Conservation (phyloP, 2,797 vertebrate species). For the Sarcoramphus papa region DNA sequence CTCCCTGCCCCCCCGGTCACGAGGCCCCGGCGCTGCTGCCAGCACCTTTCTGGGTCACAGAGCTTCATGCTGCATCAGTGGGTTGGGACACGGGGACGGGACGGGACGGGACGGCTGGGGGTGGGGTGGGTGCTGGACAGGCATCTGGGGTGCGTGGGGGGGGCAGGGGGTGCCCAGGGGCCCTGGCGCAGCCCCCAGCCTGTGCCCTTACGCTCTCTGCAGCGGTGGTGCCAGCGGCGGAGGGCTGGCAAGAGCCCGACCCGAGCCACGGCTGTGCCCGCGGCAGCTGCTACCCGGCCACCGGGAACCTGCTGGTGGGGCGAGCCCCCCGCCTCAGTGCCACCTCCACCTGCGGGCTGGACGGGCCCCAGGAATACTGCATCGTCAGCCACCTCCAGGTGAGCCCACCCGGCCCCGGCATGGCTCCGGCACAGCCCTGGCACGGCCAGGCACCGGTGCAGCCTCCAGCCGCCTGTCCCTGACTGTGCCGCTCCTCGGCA, state of each 20-base stretch:
- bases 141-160: fast-evolving
- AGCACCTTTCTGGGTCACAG: conserved; percentile 40
- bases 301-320: conserved; percentile 87
- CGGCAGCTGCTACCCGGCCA: conserved; percentile 83
- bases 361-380: conserved; percentile 77
- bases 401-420: background rate
- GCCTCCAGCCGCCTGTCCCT: background rate
- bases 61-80: conserved; percentile 52
- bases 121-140: background rate
- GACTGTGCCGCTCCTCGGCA: background rate
- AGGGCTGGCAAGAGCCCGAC: conserved; percentile 75
- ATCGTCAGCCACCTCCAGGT: conserved; percentile 88
- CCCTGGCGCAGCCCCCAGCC: background rate
- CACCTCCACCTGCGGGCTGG: conserved; percentile 83
- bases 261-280: conserved; percentile 74
- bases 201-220: background rate
- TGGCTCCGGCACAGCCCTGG: fast-evolving
- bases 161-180: fast-evolving
- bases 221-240: background rate
- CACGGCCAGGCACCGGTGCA: fast-evolving
- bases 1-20: conserved; percentile 4
- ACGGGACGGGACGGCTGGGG: background rate
- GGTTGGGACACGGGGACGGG: background rate
- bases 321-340: conserved; percentile 71
- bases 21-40: background rate